Evolutionary conservation across 2,888 invertebrate genomes (phyloP).

Genomic region (Aspidiotus destructor): DNA sequence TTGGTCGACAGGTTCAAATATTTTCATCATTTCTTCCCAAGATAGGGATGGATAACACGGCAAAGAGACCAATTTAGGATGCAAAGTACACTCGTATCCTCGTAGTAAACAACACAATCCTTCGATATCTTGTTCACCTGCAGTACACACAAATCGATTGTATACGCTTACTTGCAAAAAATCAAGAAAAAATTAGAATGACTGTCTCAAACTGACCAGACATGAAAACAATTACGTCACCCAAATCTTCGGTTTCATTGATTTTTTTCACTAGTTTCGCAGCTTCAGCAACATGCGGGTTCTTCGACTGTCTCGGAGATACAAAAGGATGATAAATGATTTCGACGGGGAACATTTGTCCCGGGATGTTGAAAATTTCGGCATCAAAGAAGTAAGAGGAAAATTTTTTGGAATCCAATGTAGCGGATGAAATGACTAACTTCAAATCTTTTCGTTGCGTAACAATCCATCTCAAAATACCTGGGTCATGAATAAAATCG

Average conservation of each 20-base stretch:
- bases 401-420: conserved; percentile 15
- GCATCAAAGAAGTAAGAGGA: conserved; percentile 13
- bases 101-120: conserved; percentile 3
- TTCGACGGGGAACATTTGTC: conserved; percentile 23
- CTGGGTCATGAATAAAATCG: neutral
- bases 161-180: too few relatives aligned
- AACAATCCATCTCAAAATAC: conserved; percentile 2
- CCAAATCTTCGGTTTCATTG: conserved; percentile 12
- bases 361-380: conserved; percentile 5
- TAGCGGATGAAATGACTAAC: conserved; percentile 23
- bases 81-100: neutral
- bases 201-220: conserved; percentile 10
- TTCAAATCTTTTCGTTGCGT: conserved; percentile 16
- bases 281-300: neutral
- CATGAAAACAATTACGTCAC: conserved; percentile 25
- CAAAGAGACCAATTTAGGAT: neutral
- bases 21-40: conserved; percentile 15
- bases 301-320: neutral
- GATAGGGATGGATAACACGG: conserved; percentile 16
- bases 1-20: conserved; percentile 13
- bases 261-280: neutral
- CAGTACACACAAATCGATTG: neutral
- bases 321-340: neutral
- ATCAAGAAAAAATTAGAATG: too few relatives aligned
- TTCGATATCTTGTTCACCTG: conserved; percentile 24